Evolutionary conservation across 1,140 invertebrate genomes (phyloP).

Genomic region (Aphelinus certus): DNA sequence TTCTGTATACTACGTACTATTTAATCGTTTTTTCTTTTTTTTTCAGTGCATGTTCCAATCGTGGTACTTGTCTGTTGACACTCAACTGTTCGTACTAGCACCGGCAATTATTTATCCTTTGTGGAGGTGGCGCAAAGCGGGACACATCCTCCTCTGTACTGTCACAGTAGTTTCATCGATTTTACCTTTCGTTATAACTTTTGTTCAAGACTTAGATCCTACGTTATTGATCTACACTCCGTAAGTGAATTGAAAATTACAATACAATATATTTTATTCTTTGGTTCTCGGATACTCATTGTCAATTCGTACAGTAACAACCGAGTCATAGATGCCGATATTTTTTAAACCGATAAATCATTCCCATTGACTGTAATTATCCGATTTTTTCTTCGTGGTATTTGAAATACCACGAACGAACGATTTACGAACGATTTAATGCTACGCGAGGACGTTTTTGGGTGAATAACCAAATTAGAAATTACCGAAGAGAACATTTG

Average conservation of each 20-base stretch:
- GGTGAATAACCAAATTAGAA: conserved; percentile 34
- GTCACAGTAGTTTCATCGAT: conserved; percentile 67
- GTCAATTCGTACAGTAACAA: too few species aligned
- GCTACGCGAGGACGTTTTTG: too few species aligned
- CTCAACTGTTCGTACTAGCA: conserved; percentile 83
- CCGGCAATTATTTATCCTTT: conserved; percentile 78
- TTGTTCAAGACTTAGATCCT: conserved; percentile 69
- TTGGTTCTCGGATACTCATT: too few species aligned
- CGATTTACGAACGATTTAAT: too few species aligned
- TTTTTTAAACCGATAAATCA: too few species aligned
- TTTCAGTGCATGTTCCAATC: conserved; percentile 88
- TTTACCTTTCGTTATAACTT: conserved; percentile 74
- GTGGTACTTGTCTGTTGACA: conserved; percentile 91
- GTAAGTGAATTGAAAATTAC: conserved; percentile 61
- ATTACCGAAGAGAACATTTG: conserved; percentile 26
- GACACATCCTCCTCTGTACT: conserved; percentile 67
- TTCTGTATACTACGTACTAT: too few species aligned
- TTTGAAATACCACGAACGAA: too few species aligned
- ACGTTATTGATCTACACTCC: conserved; percentile 73
- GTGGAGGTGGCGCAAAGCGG: conserved; percentile 73
- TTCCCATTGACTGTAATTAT: too few species aligned
- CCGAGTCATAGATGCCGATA: too few species aligned
- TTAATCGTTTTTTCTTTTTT: not conserved
- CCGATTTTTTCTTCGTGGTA: too few species aligned
- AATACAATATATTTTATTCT: too few species aligned